Percentiles rank a stretch among this genome's conserved stretches.
Evolutionary conservation across 2,113 vertebrate species (phyloP).

Genomic region (Oxyruncus cristatus): DNA sequence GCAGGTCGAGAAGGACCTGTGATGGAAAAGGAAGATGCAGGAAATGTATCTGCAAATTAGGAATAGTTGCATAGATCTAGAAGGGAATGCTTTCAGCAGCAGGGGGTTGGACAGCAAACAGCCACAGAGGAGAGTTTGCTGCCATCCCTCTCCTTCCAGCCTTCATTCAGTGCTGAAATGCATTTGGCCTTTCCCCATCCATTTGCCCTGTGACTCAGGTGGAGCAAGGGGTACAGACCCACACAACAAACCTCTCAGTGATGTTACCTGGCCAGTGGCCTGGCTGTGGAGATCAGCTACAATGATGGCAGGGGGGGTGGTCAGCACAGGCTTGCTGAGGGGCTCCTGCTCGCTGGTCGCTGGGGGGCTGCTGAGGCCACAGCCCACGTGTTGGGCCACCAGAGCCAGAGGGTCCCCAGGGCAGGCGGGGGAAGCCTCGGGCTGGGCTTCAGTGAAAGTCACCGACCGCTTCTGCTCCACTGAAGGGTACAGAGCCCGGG

Average conservation of each 20-base stretch:
- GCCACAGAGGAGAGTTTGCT: neutral
- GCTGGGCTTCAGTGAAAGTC: conserved; percentile 90
- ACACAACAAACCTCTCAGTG: fast-evolving
- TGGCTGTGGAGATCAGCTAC: conserved; percentile 83
- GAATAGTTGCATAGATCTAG: neutral
- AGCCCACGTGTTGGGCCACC: neutral
- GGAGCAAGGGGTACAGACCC: neutral
- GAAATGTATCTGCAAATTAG: neutral
- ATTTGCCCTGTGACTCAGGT: neutral
- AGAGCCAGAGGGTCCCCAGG: neutral
- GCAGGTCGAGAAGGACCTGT: neutral
- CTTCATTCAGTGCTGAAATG: fast-evolving
- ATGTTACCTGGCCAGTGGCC: conserved; percentile 75
- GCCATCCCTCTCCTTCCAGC: neutral
- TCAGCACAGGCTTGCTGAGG: conserved; percentile 65
- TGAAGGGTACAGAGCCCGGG: conserved; percentile 53
- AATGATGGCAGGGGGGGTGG: conserved; percentile 72
- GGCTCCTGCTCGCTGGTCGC: conserved; percentile 47
- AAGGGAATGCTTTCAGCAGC: neutral
- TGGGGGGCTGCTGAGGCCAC: conserved; percentile 47
- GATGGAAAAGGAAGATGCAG: neutral
- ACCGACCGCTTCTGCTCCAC: conserved; percentile 94
- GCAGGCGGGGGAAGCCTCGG: conserved; percentile 19
- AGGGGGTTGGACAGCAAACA: neutral
- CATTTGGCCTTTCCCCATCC: fast-evolving